Evolutionary conservation across 2,797 vertebrate genomes (phyloP).

Genomic region (Anableps anableps): DNA sequence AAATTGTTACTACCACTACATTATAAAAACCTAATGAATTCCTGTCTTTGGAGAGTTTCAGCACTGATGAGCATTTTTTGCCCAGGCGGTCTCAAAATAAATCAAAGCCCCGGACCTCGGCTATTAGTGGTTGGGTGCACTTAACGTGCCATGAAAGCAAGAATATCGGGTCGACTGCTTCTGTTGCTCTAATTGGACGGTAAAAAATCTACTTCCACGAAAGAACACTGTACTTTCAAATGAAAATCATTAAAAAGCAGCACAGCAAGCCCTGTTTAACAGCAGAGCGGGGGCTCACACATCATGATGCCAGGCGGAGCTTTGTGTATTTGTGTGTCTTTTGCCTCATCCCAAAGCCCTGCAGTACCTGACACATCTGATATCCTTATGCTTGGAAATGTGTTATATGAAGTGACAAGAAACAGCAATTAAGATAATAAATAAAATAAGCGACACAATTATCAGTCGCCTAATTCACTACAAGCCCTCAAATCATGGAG

Average conservation of each 20-base stretch:
- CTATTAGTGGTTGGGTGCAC: conserved; percentile 49
- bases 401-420: conserved; percentile 58
- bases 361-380: conserved; percentile 64
- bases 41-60: conserved; percentile 16
- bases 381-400: conserved; percentile 33
- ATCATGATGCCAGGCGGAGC: not conserved
- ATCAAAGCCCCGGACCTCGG: conserved; percentile 26
- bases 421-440: conserved; percentile 67
- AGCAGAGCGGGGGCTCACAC: conserved; percentile 44
- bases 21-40: not conserved
- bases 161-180: conserved; percentile 47
- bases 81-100: conserved; percentile 38
- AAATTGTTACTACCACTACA: not conserved
- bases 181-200: conserved; percentile 52
- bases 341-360: conserved; percentile 45
- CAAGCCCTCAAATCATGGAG: conserved; percentile 16
- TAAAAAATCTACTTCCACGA: conserved; percentile 38
- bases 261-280: conserved; percentile 44
- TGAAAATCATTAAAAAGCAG: conserved; percentile 60
- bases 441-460: conserved; percentile 53
- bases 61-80: conserved; percentile 52
- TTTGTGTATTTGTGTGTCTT: conserved; percentile 25
- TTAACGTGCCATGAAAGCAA: conserved; percentile 47
- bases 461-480: conserved; percentile 40
- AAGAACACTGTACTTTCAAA: conserved; percentile 30